Evolutionary conservation across 2,113 vertebrate genomes (phyloP).

Genomic region (Nyctibius bracteatus): DNA sequence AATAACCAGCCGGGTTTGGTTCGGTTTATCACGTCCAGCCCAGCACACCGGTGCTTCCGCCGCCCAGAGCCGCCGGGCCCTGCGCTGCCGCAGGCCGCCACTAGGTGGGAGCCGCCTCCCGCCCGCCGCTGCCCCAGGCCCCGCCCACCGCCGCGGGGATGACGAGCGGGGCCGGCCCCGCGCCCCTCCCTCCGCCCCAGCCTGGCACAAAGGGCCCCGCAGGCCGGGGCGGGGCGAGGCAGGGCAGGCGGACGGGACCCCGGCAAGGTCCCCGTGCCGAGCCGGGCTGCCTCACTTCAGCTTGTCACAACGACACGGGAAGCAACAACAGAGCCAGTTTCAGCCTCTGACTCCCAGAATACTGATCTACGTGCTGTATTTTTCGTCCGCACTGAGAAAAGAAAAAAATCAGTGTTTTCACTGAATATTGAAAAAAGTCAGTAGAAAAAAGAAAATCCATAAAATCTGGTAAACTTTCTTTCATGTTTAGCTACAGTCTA

Average conservation of each 20-base stretch:
- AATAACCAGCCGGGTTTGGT: accelerated
- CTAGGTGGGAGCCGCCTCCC: not conserved
- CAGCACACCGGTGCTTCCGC: accelerated
- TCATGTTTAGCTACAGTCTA: not conserved
- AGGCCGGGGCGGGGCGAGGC: not conserved
- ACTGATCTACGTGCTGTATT: not conserved
- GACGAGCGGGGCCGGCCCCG: no score
- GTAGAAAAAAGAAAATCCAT: not conserved
- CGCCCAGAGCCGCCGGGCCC: not conserved
- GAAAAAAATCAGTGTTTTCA: not conserved
- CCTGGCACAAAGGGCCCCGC: not conserved
- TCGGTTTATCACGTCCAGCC: accelerated
- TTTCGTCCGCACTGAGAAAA: not conserved
- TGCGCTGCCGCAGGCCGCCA: not conserved
- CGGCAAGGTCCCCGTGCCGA: accelerated
- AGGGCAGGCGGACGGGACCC: no score
- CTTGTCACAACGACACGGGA: accelerated
- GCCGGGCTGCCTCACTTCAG: accelerated
- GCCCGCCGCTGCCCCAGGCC: not conserved
- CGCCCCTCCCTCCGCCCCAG: not conserved
- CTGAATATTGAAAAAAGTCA: not conserved
- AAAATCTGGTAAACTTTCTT: not conserved
- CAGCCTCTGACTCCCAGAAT: accelerated
- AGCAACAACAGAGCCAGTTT: accelerated
- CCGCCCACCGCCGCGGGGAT: no score